A percentile compares a stretch with the other conserved stretches of the same genome.
phyloP scores from a whole-genome alignment of 1,140 invertebrate genomes.

The Pemphigus obesinymphae region DNA sequence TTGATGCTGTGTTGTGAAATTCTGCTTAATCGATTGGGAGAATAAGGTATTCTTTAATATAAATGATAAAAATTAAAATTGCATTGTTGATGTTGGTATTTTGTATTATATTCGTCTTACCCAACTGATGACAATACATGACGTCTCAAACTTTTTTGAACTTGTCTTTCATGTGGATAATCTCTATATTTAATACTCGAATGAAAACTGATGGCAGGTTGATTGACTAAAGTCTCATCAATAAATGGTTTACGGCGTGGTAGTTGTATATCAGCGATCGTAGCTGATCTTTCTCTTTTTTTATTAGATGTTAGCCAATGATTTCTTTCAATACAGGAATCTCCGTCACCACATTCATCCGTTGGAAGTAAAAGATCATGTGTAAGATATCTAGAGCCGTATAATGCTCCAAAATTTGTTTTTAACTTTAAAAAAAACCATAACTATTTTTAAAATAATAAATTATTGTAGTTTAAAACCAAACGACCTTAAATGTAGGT shows the following conservation, averaged over 20 bases:
- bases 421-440: slow-evolving; percentile 39
- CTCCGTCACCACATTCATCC: slow-evolving; percentile 56
- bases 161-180: neutral
- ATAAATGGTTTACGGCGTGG: slow-evolving; percentile 50
- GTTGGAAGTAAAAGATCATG: slow-evolving; percentile 60
- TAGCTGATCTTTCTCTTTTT: slow-evolving; percentile 47
- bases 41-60: neutral
- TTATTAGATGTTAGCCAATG: slow-evolving; percentile 50
- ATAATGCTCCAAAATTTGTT: slow-evolving; percentile 50
- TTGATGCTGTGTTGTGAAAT: slow-evolving; percentile 9
- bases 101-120: neutral
- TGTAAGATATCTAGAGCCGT: slow-evolving; percentile 58
- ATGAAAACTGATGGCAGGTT: slow-evolving; percentile 48
- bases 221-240: slow-evolving; percentile 50
- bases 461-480: neutral
- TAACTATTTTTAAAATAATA: neutral
- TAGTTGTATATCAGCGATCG: slow-evolving; percentile 50
- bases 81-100: neutral
- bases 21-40: neutral
- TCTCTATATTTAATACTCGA: slow-evolving; percentile 32
- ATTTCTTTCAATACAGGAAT: slow-evolving; percentile 43
- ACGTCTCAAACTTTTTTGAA: slow-evolving; percentile 13
- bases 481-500: too few relatives aligned
- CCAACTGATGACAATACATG: slow-evolving; percentile 22
- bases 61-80: neutral